phyloP scores from a whole-genome alignment of 2,888 invertebrate genomes.

The Monoplex corrugatus region DNA sequence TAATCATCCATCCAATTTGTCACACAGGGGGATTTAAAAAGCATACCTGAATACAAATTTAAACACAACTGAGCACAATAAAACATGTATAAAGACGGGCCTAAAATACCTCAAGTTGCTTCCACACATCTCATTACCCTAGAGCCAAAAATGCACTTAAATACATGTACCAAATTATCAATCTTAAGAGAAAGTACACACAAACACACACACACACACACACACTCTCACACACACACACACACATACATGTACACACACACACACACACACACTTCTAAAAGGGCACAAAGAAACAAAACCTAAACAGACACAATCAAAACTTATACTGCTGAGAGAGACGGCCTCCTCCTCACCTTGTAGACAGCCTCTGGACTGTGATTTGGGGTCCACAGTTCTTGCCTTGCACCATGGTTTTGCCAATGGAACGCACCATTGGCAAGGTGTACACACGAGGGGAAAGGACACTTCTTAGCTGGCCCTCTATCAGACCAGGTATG shows the following conservation, averaged over 20 bases:
- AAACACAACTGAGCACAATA: too few species aligned
- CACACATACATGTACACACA: neutral
- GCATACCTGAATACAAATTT: too few species aligned
- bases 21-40: too few species aligned
- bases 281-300: neutral
- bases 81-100: too few species aligned
- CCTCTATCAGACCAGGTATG: conserved; percentile 66
- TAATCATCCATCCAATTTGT: too few species aligned
- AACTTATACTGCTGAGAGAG: neutral
- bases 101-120: too few species aligned
- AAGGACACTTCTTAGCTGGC: conserved; percentile 83
- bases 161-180: too few species aligned
- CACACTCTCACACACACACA: neutral
- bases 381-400: conserved; percentile 87
- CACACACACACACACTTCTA: neutral
- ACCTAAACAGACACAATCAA: neutral
- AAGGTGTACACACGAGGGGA: conserved; percentile 86
- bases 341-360: conserved; percentile 78
- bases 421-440: conserved; percentile 86
- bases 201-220: neutral
- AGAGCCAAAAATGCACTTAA: too few species aligned
- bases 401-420: conserved; percentile 87
- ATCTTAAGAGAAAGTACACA: too few species aligned
- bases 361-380: conserved; percentile 85
- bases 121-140: too few species aligned